Evolutionary conservation across 2,797 vertebrate genomes (phyloP).

Genomic region (Jordanella pulchra): DNA sequence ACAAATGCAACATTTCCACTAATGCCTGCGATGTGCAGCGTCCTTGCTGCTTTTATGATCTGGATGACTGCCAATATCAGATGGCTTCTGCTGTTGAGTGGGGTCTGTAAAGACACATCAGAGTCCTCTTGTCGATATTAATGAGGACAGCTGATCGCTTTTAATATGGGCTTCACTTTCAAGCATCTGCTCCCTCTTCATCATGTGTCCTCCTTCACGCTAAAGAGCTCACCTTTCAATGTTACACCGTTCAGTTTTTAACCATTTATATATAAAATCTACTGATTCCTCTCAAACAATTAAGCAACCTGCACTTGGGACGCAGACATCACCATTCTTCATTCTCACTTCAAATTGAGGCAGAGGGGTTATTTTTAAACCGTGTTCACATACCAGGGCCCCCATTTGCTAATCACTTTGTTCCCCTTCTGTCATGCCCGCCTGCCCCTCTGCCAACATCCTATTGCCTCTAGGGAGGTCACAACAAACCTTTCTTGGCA

Average conservation of each 20-base stretch:
- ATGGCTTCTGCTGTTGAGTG: conserved; percentile 63
- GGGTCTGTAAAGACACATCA: conserved; percentile 60
- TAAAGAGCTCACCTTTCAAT: conserved; percentile 41
- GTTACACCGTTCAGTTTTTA: conserved; percentile 15
- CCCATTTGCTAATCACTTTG: conserved; percentile 80
- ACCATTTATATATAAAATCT: conserved; percentile 14
- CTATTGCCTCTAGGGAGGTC: conserved; percentile 61
- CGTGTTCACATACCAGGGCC: conserved; percentile 61
- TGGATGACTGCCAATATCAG: conserved; percentile 50
- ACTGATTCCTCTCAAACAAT: conserved; percentile 5
- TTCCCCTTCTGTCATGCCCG: conserved; percentile 74
- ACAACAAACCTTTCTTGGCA: conserved; percentile 60
- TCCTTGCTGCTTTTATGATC: conserved; percentile 63
- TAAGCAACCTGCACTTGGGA: conserved; percentile 33
- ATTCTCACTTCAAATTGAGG: conserved; percentile 59
- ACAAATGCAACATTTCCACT: conserved; percentile 80
- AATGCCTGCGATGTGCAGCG: conserved; percentile 65
- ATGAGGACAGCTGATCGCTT: conserved; percentile 57
- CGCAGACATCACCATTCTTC: conserved; percentile 28
- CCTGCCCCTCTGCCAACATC: conserved; percentile 52
- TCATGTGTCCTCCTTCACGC: conserved; percentile 44
- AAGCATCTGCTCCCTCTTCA: conserved; percentile 56
- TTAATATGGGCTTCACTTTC: conserved; percentile 25
- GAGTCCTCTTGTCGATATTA: conserved; percentile 64
- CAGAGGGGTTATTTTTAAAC: conserved; percentile 79